phyloP scores from a whole-genome alignment of 1,140 invertebrate genomes.

The Leptinotarsa lineolata region DNA sequence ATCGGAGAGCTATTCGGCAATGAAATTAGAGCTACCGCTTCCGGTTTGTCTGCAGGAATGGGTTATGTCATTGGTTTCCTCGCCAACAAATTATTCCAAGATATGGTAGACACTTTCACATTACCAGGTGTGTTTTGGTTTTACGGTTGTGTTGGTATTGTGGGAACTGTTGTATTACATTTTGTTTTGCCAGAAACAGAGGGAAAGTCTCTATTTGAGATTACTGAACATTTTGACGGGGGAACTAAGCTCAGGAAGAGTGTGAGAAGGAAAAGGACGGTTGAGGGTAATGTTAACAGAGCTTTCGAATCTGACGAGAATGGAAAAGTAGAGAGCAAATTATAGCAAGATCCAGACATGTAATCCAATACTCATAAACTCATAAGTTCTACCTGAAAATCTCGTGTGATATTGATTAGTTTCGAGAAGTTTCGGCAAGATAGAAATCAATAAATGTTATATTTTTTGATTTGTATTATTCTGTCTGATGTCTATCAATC shows the following conservation, averaged over 20 bases:
- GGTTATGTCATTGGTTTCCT: constrained; percentile 74
- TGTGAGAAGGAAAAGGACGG: constrained; percentile 12
- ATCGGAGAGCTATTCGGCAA: constrained; percentile 73
- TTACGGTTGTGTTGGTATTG: constrained; percentile 66
- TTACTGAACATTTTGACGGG: constrained; percentile 70
- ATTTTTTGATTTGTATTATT: too few species aligned
- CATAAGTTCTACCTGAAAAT: too few species aligned
- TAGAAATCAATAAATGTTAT: too few species aligned
- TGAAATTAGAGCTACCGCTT: constrained; percentile 68
- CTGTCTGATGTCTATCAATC: too few species aligned
- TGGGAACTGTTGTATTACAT: constrained; percentile 64
- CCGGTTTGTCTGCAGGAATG: constrained; percentile 69
- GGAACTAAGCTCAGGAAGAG: constrained; percentile 57
- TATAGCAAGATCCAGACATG: too few species aligned
- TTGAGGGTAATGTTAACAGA: neutral
- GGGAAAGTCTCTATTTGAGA: constrained; percentile 76
- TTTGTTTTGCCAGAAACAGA: constrained; percentile 79
- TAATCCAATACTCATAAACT: too few species aligned
- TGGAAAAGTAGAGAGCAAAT: constrained; percentile 4
- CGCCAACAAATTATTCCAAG: constrained; percentile 72
- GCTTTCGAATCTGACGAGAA: constrained; percentile 12
- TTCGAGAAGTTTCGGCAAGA: too few species aligned
- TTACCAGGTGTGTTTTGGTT: constrained; percentile 72
- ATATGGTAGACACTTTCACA: constrained; percentile 64
- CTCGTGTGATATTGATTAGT: too few species aligned